Conservation (phyloP, 2,888 invertebrate genomes). For the Lepeophtheirus nordmannii region DNA sequence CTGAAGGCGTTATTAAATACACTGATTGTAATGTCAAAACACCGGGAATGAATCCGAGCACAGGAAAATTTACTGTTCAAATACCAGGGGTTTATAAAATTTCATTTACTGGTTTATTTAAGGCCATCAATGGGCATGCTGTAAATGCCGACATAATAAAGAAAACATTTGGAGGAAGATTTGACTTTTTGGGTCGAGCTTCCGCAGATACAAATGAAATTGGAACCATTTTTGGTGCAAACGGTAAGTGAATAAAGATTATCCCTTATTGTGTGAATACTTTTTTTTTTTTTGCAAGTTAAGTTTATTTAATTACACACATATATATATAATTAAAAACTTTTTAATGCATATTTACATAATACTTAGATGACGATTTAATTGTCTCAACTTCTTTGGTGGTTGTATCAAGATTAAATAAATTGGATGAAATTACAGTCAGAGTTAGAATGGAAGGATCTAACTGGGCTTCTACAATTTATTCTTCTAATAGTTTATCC, state of each 20-base stretch:
- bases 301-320: too few relatives aligned
- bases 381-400: slow-evolving; percentile 1
- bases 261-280: too few relatives aligned
- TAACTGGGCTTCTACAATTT: background rate
- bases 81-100: slow-evolving; percentile 5
- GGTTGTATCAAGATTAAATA: background rate
- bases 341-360: too few relatives aligned
- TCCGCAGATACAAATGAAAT: slow-evolving; percentile 18
- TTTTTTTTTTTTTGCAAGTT: too few relatives aligned
- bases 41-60: slow-evolving; percentile 4
- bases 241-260: too few relatives aligned
- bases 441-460: slow-evolving; percentile 2
- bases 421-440: background rate
- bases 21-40: slow-evolving; percentile 17
- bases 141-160: slow-evolving; percentile 14
- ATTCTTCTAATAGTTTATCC: slow-evolving; percentile 8
- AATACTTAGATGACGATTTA: slow-evolving; percentile 8
- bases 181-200: slow-evolving; percentile 18
- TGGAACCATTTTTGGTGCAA: slow-evolving; percentile 11
- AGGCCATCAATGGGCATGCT: slow-evolving; percentile 8
- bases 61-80: slow-evolving; percentile 11
- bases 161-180: background rate
- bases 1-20: slow-evolving; percentile 6
- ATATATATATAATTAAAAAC: too few relatives aligned
- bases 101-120: slow-evolving; percentile 18